Percentiles rank a stretch among this genome's conserved stretches.
These are phyloP conservation scores for Meteorus sp. DNA, from an alignment of 1,140 invertebrate genomes.

Conservation along the genomic window DNA sequence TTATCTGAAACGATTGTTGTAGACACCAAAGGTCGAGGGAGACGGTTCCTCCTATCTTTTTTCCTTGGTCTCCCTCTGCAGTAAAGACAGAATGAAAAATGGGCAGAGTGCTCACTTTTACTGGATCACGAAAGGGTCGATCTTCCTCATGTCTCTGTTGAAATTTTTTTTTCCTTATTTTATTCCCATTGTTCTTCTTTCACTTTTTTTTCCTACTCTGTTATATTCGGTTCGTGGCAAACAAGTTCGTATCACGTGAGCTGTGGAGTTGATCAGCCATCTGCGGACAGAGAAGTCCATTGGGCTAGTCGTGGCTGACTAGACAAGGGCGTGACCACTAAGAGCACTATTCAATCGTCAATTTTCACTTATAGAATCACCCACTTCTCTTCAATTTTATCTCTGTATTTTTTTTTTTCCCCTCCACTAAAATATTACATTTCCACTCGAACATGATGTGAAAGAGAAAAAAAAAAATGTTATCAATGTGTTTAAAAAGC, in stretches of 20 bases:
- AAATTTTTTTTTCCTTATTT: neutral
- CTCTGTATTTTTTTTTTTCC: no score
- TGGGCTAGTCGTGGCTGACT: conserved; percentile 1
- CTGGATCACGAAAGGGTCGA: conserved; percentile 11
- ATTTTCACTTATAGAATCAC: conserved; percentile 1
- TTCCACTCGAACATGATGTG: no score
- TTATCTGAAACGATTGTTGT: no score
- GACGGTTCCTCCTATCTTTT: no score
- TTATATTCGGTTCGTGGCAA: no score
- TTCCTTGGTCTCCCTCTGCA: neutral
- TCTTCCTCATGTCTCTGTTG: neutral
- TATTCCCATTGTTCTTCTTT: neutral
- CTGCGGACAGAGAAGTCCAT: conserved; percentile 6
- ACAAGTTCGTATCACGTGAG: conserved; percentile 12
- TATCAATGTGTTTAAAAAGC: no score
- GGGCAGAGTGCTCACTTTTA: neutral
- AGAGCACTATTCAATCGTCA: conserved; percentile 2
- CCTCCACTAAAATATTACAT: no score
- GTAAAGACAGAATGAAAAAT: neutral
- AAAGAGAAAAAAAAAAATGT: no score
- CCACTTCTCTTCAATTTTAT: neutral
- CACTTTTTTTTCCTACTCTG: no score
- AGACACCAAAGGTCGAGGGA: no score
- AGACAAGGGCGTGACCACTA: conserved; percentile 10
- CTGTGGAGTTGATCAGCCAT: conserved; percentile 3